These are phyloP conservation scores for Crocidura indochinensis DNA, from an alignment of 2,797 vertebrate genomes.

Conservation along the genomic window DNA sequence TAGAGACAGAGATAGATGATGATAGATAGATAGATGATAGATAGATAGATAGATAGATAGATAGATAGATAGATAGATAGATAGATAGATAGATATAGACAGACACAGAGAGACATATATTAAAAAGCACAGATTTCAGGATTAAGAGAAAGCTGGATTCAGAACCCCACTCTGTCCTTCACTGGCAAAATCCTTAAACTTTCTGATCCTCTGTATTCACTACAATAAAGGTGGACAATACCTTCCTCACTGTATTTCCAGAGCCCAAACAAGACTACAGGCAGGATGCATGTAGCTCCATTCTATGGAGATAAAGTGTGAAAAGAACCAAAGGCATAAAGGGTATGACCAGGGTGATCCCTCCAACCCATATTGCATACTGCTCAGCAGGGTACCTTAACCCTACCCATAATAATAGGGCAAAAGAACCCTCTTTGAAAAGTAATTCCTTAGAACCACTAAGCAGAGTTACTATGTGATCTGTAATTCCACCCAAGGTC, in stretches of 20 bases:
- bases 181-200: background rate
- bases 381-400: background rate
- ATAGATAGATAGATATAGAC: too few species aligned
- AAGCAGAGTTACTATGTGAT: background rate
- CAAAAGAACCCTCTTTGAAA: background rate
- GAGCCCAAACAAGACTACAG: background rate
- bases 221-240: background rate
- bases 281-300: background rate
- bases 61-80: too few species aligned
- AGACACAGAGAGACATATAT: too few species aligned
- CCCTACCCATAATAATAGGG: too few species aligned
- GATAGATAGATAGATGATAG: too few species aligned
- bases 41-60: too few species aligned
- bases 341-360: background rate
- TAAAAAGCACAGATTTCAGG: too few species aligned
- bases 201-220: background rate
- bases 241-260: background rate
- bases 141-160: background rate
- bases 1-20: too few species aligned
- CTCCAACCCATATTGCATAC: background rate
- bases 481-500: background rate
- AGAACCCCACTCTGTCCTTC: background rate
- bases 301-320: background rate
- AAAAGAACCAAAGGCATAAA: background rate
- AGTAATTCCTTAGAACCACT: background rate